These are phyloP conservation scores for Channa striata DNA, from an alignment of 2,797 vertebrate genomes.

Conservation along the genomic window DNA sequence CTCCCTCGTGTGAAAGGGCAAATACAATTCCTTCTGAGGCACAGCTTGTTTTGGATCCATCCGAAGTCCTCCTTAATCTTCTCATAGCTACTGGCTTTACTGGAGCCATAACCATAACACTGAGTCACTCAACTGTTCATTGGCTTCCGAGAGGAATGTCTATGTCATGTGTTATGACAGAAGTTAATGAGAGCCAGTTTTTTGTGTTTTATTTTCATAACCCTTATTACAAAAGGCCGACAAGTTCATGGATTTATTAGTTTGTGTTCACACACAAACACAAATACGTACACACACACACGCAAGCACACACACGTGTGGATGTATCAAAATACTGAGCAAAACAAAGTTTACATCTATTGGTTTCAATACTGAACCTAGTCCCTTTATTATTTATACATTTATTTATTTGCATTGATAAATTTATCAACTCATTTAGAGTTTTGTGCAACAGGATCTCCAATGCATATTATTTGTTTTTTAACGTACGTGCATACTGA, in stretches of 20 bases:
- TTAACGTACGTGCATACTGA: constrained; percentile 2
- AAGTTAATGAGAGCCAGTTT: constrained; percentile 61
- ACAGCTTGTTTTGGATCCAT: constrained; percentile 57
- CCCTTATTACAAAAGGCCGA: constrained; percentile 55
- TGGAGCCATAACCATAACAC: constrained; percentile 73
- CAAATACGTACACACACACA: background rate
- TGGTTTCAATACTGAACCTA: constrained; percentile 50
- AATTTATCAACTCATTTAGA: constrained; percentile 18
- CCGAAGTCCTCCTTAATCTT: constrained; percentile 66
- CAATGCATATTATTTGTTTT: constrained; percentile 14
- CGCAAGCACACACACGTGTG: background rate
- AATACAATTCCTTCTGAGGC: constrained; percentile 52
- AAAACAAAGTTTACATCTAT: constrained; percentile 52
- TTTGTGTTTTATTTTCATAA: constrained; percentile 70
- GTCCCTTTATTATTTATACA: constrained; percentile 51
- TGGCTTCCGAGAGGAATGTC: constrained; percentile 69
- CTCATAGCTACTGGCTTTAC: constrained; percentile 74
- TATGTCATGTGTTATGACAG: constrained; percentile 76
- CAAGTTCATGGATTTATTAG: constrained; percentile 49
- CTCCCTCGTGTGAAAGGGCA: constrained; percentile 43
- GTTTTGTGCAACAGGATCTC: constrained; percentile 41
- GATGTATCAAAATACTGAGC: constrained; percentile 39
- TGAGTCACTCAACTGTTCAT: constrained; percentile 68
- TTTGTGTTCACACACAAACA: background rate
- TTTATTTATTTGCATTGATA: constrained; percentile 63